A percentile compares a stretch with the other conserved stretches of the same genome.
Conservation (phyloP, 2,888 invertebrate genomes). For the Smittia aterrima region DNA sequence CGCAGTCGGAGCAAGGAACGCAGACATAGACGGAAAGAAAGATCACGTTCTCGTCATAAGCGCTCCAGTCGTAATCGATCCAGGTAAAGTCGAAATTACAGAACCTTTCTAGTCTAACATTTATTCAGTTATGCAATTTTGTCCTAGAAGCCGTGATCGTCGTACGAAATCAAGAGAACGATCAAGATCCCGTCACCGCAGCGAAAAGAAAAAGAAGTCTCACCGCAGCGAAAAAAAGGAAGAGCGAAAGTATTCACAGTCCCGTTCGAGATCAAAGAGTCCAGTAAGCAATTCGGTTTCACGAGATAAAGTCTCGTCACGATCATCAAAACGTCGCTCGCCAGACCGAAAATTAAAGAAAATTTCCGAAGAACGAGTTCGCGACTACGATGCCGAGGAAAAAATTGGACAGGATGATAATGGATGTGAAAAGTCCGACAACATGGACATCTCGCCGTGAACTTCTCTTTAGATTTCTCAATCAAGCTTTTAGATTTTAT, state of each 20-base stretch:
- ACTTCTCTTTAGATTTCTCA: conserved; percentile 16
- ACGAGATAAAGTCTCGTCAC: conserved; percentile 50
- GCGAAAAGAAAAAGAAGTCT: conserved; percentile 55
- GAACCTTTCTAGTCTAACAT: too few relatives aligned
- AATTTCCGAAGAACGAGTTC: conserved; percentile 46
- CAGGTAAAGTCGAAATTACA: conserved; percentile 42
- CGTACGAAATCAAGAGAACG: not conserved
- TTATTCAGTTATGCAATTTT: too few relatives aligned
- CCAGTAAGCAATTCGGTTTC: conserved; percentile 53
- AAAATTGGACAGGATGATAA: conserved; percentile 49
- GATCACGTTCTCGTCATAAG: conserved; percentile 20
- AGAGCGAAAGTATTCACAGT: conserved; percentile 54
- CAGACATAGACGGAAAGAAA: conserved; percentile 46
- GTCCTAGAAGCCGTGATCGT: conserved; percentile 46
- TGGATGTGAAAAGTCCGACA: conserved; percentile 62
- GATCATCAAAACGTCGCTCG: conserved; percentile 50
- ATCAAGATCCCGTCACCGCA: conserved; percentile 59
- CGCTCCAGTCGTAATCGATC: conserved; percentile 25
- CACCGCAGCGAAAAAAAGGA: conserved; percentile 55
- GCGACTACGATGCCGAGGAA: conserved; percentile 50
- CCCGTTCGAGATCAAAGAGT: conserved; percentile 51
- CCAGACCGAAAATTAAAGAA: conserved; percentile 50
- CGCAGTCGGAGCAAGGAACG: conserved; percentile 33
- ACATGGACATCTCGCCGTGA: conserved; percentile 78
- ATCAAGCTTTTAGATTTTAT: conserved; percentile 16